Conservation (phyloP, 2,888 invertebrate species). For the Synanthedon andrenaeformis region DNA sequence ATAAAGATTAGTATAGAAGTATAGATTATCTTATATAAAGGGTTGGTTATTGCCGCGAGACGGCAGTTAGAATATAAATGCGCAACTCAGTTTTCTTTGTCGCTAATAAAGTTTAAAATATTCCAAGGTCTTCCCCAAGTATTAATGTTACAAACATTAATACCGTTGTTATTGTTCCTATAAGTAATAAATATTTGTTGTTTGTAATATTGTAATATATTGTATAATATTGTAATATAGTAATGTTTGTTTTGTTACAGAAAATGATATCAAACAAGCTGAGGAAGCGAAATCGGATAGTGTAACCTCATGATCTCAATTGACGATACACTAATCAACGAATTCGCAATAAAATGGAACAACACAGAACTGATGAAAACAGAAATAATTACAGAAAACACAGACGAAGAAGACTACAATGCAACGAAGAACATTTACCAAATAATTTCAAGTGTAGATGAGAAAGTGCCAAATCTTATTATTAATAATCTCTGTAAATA, state of each 20-base stretch:
- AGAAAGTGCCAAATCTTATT: constrained; percentile 12
- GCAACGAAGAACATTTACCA: constrained; percentile 35
- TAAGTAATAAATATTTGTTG: too few species aligned
- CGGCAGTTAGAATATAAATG: too few species aligned
- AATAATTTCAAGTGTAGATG: constrained; percentile 22
- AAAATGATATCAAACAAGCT: constrained; percentile 21
- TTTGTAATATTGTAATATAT: too few species aligned
- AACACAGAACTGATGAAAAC: constrained; percentile 24
- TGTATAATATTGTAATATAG: too few species aligned
- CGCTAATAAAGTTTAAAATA: too few species aligned
- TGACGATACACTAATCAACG: constrained; percentile 26
- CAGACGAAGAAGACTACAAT: constrained; percentile 36
- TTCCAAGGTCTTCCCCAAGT: too few species aligned
- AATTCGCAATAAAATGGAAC: constrained; percentile 47
- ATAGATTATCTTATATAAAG: too few species aligned
- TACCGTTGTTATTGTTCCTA: too few species aligned
- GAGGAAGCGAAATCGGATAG: neutral
- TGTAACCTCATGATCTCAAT: constrained; percentile 45
- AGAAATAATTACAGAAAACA: constrained; percentile 38
- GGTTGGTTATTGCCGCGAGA: too few species aligned
- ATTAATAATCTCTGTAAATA: constrained; percentile 3
- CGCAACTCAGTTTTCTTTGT: too few species aligned
- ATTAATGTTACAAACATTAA: too few species aligned
- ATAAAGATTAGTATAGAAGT: too few species aligned
- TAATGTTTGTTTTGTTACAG: constrained; percentile 33